A percentile compares a stretch with the other conserved stretches of the same genome.
These are phyloP conservation scores for Zaprionus ornatus DNA, from an alignment of 1,140 invertebrate species.

Conservation along the genomic window DNA sequence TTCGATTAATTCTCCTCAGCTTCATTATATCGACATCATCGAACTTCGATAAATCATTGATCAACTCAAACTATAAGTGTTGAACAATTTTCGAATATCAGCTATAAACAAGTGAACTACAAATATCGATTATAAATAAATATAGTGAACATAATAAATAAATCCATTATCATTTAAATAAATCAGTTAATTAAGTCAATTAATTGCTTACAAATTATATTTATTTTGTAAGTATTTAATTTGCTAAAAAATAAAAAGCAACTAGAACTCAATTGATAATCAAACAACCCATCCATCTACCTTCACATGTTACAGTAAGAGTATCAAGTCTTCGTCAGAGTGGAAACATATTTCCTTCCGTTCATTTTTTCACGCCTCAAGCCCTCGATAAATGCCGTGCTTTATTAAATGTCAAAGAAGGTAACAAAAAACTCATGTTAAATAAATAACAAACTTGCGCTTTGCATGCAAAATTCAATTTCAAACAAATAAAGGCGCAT, in stretches of 20 bases:
- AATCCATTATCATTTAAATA: too few species aligned
- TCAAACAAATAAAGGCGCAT: constrained; percentile 4
- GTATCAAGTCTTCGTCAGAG: not conserved
- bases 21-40: too few species aligned
- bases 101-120: too few species aligned
- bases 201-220: too few species aligned
- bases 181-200: too few species aligned
- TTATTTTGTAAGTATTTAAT: too few species aligned
- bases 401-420: not conserved
- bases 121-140: too few species aligned
- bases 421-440: not conserved
- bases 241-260: not conserved
- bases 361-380: not conserved
- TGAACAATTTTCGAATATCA: too few species aligned
- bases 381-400: constrained; percentile 2
- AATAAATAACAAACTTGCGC: not conserved
- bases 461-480: constrained; percentile 10
- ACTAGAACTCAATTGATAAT: not conserved
- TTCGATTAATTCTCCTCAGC: too few species aligned
- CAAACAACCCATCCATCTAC: not conserved
- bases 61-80: too few species aligned
- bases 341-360: not conserved
- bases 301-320: not conserved
- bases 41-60: too few species aligned
- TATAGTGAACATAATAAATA: too few species aligned